These are phyloP conservation scores for Drosophila hamatofila DNA, from an alignment of 2,888 invertebrate genomes.

Conservation along the genomic window DNA sequence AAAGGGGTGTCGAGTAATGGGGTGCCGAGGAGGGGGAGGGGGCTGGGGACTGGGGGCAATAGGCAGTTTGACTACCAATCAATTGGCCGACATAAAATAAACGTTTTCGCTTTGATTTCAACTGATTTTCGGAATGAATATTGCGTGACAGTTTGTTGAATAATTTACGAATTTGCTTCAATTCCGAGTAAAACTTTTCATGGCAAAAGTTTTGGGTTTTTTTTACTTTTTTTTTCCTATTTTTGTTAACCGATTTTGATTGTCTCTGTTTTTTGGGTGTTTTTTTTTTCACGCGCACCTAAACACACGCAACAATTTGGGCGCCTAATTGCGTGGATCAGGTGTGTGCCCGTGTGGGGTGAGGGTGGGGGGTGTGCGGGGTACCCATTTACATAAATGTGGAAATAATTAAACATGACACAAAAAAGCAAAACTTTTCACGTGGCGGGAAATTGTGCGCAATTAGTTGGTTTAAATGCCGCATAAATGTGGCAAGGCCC, in stretches of 20 bases:
- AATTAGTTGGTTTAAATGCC: conserved; percentile 84
- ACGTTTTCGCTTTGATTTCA: conserved; percentile 68
- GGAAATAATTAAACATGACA: conserved; percentile 80
- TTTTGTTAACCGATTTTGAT: conserved; percentile 13
- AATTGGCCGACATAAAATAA: conserved; percentile 67
- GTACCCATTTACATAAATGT: conserved; percentile 72
- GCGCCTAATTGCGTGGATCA: conserved; percentile 66
- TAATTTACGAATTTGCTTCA: conserved; percentile 74
- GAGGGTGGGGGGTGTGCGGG: background rate
- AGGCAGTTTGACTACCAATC: conserved; percentile 43
- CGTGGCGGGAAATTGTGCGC: conserved; percentile 68
- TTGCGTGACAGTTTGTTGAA: conserved; percentile 82
- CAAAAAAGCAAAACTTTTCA: conserved; percentile 60
- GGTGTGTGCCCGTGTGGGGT: conserved; percentile 6
- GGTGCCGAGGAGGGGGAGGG: too few species aligned
- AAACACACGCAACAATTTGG: conserved; percentile 78
- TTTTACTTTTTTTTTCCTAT: conserved; percentile 1
- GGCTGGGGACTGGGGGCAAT: background rate
- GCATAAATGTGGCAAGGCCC: conserved; percentile 75
- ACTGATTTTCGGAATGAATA: conserved; percentile 53
- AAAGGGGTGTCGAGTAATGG: too few species aligned
- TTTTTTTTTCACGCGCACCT: conserved; percentile 77
- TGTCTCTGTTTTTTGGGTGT: conserved; percentile 14
- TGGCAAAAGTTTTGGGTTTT: conserved; percentile 16
- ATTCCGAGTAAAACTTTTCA: conserved; percentile 43